Base-by-base conservation (phyloP, 2,797 vertebrate species). In the Scolopax rusticola region DNA sequence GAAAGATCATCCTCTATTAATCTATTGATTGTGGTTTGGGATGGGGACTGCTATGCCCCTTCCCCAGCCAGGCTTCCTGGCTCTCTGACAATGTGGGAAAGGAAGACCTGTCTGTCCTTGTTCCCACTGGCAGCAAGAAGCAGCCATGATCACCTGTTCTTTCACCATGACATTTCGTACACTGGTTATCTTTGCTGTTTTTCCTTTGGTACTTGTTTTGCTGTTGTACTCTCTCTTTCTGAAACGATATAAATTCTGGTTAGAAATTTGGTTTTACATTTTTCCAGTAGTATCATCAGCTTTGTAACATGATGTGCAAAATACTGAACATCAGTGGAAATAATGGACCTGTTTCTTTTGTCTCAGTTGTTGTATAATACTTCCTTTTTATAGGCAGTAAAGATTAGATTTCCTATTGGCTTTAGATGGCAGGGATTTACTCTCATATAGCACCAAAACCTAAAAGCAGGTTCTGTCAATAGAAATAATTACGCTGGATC, bases 401-500 rank as follows among this genome's bases (percentile, higher is more conserved):
- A 68, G 83, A 90, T 90, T 88, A 89, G 56, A 63, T 93, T 74
- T 88, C 74, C 61, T 96, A 0, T 91, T 75, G 90, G 47, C 40
- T 88, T 90, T 68, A 67, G 71, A 36, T 65, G 84, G 43, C 80
- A 92, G 65, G 87, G 84, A 86, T 95, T 96, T 96, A 84, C 48
- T 96, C 67, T 92, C 71, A 93, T 90, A 90, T 63, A 85, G 68
- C 63, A 95, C 69, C 75, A 96, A 95, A 96, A 95, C 7, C 71
- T 82, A 69, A 56, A 92, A 93, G 88, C 61, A 85, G 91, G 80
- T 87, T 97, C 71, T 95, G 94, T 97, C 94, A 93, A 50, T 83
- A 95, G 96, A 93, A 92, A 56, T 93, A 90, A 97, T 97, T 96
- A 93, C 56, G 67, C 43, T 83, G 85, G 78, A 98, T 96, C 90